These are phyloP conservation scores for Harlomillsia oculata DNA, from an alignment of 1,140 invertebrate genomes.

Conservation along the genomic window DNA sequence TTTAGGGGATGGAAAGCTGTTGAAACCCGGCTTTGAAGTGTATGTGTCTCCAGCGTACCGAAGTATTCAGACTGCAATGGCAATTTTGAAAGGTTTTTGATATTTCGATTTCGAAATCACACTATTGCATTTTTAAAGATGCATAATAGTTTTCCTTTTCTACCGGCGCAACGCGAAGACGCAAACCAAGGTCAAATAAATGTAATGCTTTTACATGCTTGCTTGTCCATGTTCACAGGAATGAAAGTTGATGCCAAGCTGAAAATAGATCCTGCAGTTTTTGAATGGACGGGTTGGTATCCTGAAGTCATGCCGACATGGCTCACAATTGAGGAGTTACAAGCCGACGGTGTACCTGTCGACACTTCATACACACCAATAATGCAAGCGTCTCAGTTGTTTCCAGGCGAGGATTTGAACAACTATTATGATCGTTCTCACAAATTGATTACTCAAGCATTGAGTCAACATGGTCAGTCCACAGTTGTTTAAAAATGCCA, in stretches of 20 bases:
- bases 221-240: slow-evolving; percentile 38
- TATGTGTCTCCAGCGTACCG: slow-evolving; percentile 75
- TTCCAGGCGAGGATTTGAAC: slow-evolving; percentile 51
- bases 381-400: slow-evolving; percentile 48
- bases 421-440: slow-evolving; percentile 60
- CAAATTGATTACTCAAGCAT: slow-evolving; percentile 41
- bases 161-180: too few species aligned
- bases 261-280: slow-evolving; percentile 74
- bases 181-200: too few species aligned
- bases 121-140: too few species aligned
- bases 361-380: slow-evolving; percentile 58
- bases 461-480: neutral
- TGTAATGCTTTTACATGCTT: too few species aligned
- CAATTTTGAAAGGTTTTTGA: slow-evolving; percentile 51
- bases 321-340: slow-evolving; percentile 63
- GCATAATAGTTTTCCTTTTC: too few species aligned
- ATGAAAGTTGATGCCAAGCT: slow-evolving; percentile 45
- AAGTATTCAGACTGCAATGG: slow-evolving; percentile 78
- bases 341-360: slow-evolving; percentile 63
- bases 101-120: slow-evolving; percentile 6
- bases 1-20: slow-evolving; percentile 51
- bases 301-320: slow-evolving; percentile 64
- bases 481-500: neutral
- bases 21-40: slow-evolving; percentile 54
- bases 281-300: slow-evolving; percentile 91